Conservation (phyloP, 2,113 vertebrate genomes). For the Anguilla japonica region DNA sequence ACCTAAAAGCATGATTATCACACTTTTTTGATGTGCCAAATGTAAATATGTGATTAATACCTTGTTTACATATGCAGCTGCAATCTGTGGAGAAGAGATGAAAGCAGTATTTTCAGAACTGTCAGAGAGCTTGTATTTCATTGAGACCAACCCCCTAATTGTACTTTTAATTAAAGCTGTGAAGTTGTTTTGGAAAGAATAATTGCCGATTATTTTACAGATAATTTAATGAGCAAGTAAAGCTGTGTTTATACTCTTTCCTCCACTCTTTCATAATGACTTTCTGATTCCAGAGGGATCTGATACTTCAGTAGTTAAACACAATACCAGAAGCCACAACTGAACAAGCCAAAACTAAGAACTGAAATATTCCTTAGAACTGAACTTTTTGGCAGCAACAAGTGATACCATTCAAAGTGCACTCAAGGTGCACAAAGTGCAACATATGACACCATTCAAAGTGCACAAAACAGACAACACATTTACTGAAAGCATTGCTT, state of each 20-base stretch:
- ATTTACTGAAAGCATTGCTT: neutral
- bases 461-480: neutral
- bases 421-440: neutral
- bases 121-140: neutral
- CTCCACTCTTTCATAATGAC: neutral
- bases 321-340: neutral
- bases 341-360: neutral
- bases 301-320: neutral
- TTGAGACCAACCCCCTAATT: neutral
- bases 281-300: neutral
- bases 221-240: slow-evolving; percentile 6
- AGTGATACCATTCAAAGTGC: too few relatives aligned
- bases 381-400: neutral
- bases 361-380: neutral
- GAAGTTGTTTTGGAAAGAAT: neutral
- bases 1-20: neutral
- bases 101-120: too few relatives aligned
- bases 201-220: neutral
- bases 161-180: neutral
- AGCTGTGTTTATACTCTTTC: neutral
- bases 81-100: too few relatives aligned
- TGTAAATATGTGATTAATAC: too few relatives aligned
- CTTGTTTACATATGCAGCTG: neutral
- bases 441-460: neutral
- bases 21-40: neutral